Conservation (phyloP, 2,888 invertebrate genomes). For the Amphipyra tragopoginis region DNA sequence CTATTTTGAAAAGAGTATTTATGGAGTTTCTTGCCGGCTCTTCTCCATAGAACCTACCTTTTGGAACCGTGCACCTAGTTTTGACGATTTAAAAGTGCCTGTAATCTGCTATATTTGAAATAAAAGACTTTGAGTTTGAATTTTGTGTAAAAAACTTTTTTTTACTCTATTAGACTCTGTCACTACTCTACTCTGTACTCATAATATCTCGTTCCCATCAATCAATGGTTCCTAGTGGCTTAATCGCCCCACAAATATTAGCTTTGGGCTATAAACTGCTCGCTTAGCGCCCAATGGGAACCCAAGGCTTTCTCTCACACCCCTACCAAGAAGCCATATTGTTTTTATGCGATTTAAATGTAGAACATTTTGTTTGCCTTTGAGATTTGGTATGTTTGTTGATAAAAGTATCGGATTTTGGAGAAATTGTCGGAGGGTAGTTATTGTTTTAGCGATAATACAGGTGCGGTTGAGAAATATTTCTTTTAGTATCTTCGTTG, state of each 20-base stretch:
- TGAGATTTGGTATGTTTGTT: slow-evolving; percentile 23
- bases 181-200: slow-evolving; percentile 64
- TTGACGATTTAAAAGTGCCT: no score
- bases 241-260: slow-evolving; percentile 87
- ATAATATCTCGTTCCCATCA: slow-evolving; percentile 79
- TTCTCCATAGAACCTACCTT: no score
- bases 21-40: no score
- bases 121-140: no score
- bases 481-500: not conserved
- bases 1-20: no score
- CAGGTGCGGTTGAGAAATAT: no score
- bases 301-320: slow-evolving; percentile 36
- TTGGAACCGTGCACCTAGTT: no score
- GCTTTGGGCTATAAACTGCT: slow-evolving; percentile 74
- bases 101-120: no score
- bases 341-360: slow-evolving; percentile 37
- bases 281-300: slow-evolving; percentile 73
- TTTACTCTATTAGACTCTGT: not conserved
- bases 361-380: slow-evolving; percentile 34
- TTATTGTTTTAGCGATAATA: not conserved
- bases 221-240: slow-evolving; percentile 76
- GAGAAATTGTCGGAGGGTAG: not conserved
- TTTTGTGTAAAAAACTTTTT: no score
- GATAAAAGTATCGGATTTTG: slow-evolving; percentile 37
- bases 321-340: slow-evolving; percentile 31